Base-by-base conservation (phyloP, 2,113 vertebrate genomes). In the Plecotus auritus region DNA sequence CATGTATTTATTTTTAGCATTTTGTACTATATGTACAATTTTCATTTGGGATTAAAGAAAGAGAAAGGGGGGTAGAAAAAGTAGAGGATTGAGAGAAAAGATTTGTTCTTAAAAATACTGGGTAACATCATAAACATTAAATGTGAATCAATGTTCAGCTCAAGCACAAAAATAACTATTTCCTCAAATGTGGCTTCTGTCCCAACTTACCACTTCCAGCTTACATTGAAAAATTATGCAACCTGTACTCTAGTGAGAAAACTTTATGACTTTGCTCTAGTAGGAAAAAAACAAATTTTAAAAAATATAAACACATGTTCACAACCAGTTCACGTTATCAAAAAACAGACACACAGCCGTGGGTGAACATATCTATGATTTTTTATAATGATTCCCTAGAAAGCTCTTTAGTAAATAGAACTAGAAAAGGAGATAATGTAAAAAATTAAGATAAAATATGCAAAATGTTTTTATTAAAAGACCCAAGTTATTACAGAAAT, bases 361-460 rank as follows among this genome's bases (percentile, higher is more conserved):
- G 8, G 30, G 18, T 9, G n/a, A 47, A 87, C 14, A 40, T 26
- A 74, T 59, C 18, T 84, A 28, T 72, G 22, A 20, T 12, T 83
- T 88, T 90, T 69, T 82, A 56, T n/a, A 56, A 51, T 14, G 20
- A 85, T n/a, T 76, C 51, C 13, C 61, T 61, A 0, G 47, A 95
- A 93, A 54, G 30, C 7, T 85, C 28, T 92, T 49, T 32, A 83
- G 13, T 78, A 85, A 85, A 85, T 0, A 86, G 26, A 88, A 82
- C 67, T 18, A 47, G 23, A 82, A 90, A 84, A 78, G 7, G 84
- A 40, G 42, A 28, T 51, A 88, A 59, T 49, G 7, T 61, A 64
- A 96, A 90, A 54, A 74, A 61, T 61, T 84, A 78, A 76, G 26
- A 92, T 2, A 94, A 90, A 93, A 94, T 77, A 64, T 4, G 32